Conservation (phyloP, 2,888 invertebrate genomes). For the Chouioia cunea region DNA sequence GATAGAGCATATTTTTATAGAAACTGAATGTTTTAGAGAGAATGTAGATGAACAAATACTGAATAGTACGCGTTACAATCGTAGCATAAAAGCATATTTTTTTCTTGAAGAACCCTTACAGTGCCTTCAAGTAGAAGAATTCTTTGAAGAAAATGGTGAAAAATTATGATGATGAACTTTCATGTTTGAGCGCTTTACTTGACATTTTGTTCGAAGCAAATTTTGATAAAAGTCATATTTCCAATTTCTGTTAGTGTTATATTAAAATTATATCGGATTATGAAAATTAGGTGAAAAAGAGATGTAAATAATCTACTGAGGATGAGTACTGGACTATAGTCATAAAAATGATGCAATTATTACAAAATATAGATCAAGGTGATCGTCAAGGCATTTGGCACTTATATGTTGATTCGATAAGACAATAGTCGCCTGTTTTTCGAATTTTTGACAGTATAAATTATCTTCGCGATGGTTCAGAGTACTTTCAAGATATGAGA, state of each 20-base stretch:
- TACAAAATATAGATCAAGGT: background rate
- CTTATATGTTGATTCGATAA: background rate
- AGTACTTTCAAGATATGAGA: slow-evolving; percentile 7
- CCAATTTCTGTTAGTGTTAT: no score
- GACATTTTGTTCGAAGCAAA: no score
- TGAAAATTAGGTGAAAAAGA: no score
- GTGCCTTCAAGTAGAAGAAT: slow-evolving; percentile 27
- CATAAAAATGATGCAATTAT: background rate
- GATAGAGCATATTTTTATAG: slow-evolving; percentile 24
- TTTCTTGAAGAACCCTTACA: slow-evolving; percentile 20
- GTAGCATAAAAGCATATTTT: slow-evolving; percentile 26
- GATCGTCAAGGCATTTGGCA: slow-evolving; percentile 2
- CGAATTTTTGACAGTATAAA: background rate
- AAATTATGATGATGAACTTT: background rate
- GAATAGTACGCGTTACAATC: slow-evolving; percentile 18
- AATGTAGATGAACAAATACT: slow-evolving; percentile 14
- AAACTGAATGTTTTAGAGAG: slow-evolving; percentile 13
- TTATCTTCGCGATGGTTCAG: background rate
- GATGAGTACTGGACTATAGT: background rate
- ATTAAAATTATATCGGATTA: no score
- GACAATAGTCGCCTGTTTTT: background rate
- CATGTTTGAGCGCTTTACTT: background rate
- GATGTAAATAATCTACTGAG: background rate
- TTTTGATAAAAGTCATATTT: no score
- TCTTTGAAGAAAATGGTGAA: slow-evolving; percentile 8